Conservation (phyloP, 2,797 vertebrate species). For the Balearica regulorum region DNA sequence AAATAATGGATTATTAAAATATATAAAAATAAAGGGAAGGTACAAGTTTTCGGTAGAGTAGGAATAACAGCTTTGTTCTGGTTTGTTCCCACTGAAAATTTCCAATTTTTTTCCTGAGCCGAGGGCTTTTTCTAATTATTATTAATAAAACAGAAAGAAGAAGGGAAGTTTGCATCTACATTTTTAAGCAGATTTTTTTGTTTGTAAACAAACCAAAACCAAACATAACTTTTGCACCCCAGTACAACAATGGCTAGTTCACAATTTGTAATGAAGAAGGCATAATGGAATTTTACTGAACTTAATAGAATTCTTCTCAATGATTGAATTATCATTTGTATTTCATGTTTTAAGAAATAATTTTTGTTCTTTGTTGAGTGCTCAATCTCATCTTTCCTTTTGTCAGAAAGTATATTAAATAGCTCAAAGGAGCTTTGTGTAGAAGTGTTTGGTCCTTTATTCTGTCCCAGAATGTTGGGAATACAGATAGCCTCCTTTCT, state of each 20-base stretch:
- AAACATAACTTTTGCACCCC: background rate
- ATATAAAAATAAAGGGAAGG: background rate
- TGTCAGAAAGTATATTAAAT: slow-evolving; percentile 67
- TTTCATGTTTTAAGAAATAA: slow-evolving; percentile 48
- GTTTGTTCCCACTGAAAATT: background rate
- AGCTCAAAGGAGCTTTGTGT: slow-evolving; percentile 69
- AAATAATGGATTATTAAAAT: background rate
- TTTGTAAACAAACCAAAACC: background rate
- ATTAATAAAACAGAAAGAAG: background rate
- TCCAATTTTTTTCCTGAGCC: background rate
- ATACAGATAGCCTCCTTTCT: slow-evolving; percentile 67
- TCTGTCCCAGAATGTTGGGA: slow-evolving; percentile 52
- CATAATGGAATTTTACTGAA: slow-evolving; percentile 11
- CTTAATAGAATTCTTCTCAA: slow-evolving; percentile 9
- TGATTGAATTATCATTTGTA: slow-evolving; percentile 56
- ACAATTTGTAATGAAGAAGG: background rate
- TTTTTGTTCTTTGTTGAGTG: slow-evolving; percentile 59
- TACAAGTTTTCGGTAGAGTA: background rate
- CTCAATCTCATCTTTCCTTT: slow-evolving; percentile 66
- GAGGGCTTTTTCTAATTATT: background rate
- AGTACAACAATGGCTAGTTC: background rate
- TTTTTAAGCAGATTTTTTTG: background rate
- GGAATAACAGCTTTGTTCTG: background rate
- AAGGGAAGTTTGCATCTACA: background rate
- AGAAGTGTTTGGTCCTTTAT: slow-evolving; percentile 67